These are phyloP conservation scores for Melanotaenia trifasciata DNA, from an alignment of 2,797 vertebrate genomes.

Conservation along the genomic window DNA sequence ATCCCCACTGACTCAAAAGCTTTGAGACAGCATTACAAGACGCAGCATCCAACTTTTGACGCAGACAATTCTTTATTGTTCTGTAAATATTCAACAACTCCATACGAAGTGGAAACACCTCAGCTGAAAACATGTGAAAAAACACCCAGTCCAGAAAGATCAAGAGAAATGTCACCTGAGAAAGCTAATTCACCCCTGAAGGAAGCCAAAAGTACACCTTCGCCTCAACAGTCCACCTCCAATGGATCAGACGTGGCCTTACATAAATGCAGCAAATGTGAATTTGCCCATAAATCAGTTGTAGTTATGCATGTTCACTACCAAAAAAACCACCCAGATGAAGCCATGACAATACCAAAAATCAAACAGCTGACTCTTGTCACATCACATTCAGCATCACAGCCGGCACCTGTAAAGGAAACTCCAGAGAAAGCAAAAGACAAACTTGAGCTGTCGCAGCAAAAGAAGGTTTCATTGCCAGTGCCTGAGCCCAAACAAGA, in stretches of 20 bases:
- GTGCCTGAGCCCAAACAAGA: neutral
- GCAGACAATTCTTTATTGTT: conserved; percentile 90
- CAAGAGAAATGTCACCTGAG: conserved; percentile 79
- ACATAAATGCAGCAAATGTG: conserved; percentile 89
- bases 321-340: conserved; percentile 89
- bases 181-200: conserved; percentile 74
- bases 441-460: neutral
- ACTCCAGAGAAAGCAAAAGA: neutral
- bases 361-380: conserved; percentile 85
- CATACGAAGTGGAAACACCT: conserved; percentile 74
- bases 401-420: conserved; percentile 64
- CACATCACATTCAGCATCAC: conserved; percentile 70
- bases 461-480: neutral
- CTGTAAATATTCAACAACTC: conserved; percentile 85
- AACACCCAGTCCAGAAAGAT: conserved; percentile 80
- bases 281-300: conserved; percentile 90
- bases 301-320: conserved; percentile 93
- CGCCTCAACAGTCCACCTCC: conserved; percentile 70
- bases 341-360: conserved; percentile 88
- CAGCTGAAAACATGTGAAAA: conserved; percentile 78
- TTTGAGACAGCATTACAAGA: conserved; percentile 90
- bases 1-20: conserved; percentile 80
- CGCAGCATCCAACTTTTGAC: conserved; percentile 86
- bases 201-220: conserved; percentile 73
- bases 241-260: conserved; percentile 71